phyloP scores from a whole-genome alignment of 2,113 vertebrate genomes.

The Budorcas taxicolor region DNA sequence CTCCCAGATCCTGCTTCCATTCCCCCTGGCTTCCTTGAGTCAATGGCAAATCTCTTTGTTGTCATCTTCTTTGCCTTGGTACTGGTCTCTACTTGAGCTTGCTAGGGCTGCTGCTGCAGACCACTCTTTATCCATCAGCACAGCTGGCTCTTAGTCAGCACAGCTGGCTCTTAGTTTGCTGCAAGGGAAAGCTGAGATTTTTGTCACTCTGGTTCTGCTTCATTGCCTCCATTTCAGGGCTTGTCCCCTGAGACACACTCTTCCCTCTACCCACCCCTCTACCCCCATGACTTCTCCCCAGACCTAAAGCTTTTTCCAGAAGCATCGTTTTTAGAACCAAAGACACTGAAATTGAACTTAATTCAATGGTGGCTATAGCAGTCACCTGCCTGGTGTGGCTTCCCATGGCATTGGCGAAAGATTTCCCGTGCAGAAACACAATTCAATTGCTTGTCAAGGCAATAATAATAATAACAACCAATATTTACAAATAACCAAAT shows the following conservation, averaged over 20 bases:
- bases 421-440: background rate
- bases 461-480: background rate
- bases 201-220: background rate
- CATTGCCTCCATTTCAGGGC: background rate
- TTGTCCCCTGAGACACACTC: background rate
- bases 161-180: background rate
- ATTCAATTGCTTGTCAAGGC: background rate
- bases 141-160: background rate
- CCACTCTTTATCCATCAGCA: background rate
- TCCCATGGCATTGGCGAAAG: background rate
- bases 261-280: background rate
- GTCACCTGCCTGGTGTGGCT: background rate
- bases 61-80: background rate
- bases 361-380: background rate
- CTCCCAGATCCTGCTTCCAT: background rate
- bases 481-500: slow-evolving; percentile 15
- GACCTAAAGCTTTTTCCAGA: background rate
- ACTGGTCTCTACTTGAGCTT: background rate
- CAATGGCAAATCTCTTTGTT: background rate
- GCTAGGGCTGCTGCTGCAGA: background rate
- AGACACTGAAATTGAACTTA: background rate
- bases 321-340: background rate
- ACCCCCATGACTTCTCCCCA: background rate
- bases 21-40: background rate
- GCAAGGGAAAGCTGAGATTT: slow-evolving; percentile 26